Evolutionary conservation across 2,113 vertebrate genomes (phyloP).

Genomic region (Macrotis lagotis): DNA sequence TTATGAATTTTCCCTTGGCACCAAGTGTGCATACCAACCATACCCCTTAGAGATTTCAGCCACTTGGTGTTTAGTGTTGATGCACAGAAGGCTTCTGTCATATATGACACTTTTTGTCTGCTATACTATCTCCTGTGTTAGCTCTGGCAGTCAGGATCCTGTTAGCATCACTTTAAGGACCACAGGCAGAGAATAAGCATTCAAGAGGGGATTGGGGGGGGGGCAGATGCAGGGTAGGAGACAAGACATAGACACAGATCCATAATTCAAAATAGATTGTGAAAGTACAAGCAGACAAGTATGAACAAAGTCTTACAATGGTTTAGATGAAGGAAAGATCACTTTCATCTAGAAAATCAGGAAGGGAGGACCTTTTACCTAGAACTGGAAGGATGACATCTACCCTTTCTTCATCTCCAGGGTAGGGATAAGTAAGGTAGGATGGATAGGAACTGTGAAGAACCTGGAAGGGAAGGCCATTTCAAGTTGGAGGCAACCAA

Average conservation of each 20-base stretch:
- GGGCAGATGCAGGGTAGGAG: background rate
- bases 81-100: constrained; percentile 16
- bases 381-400: background rate
- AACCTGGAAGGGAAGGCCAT: background rate
- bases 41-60: constrained; percentile 47
- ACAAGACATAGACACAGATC: background rate
- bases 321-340: background rate
- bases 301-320: background rate
- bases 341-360: background rate
- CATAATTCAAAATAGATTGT: background rate
- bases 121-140: constrained; percentile 39
- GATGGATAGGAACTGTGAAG: background rate
- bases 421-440: background rate
- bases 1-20: constrained; percentile 17
- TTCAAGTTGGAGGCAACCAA: background rate
- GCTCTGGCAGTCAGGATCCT: constrained; percentile 11
- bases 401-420: background rate
- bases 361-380: background rate
- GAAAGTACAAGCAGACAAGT: background rate
- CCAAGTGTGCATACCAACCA: background rate
- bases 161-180: constrained; percentile 51
- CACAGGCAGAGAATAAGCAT: constrained; percentile 29
- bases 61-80: constrained; percentile 43
- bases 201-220: background rate
- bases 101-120: constrained; percentile 59